Evolutionary conservation across 2,888 invertebrate genomes (phyloP).

Genomic region (Neria commutata): DNA sequence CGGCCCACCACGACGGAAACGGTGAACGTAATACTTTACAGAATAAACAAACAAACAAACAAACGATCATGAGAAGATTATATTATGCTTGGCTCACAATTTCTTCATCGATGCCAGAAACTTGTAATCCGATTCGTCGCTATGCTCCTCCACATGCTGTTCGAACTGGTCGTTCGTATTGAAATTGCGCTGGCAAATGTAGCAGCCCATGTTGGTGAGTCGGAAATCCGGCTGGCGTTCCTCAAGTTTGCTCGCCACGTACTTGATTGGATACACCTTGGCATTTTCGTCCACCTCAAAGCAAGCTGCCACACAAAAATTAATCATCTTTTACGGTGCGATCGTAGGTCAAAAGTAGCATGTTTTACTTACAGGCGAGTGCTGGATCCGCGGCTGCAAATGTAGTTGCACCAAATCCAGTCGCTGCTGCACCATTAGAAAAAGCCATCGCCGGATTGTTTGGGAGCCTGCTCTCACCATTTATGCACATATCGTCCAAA

Average conservation of each 20-base stretch:
- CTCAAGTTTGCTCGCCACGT: constrained; percentile 41
- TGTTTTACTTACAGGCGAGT: neutral
- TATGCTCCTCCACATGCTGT: constrained; percentile 52
- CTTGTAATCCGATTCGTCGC: constrained; percentile 53
- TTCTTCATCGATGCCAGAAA: constrained; percentile 41
- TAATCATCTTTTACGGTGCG: neutral
- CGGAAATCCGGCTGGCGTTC: constrained; percentile 32
- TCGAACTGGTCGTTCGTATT: constrained; percentile 43
- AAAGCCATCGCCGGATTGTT: too few relatives aligned
- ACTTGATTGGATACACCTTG: constrained; percentile 36
- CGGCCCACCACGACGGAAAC: too few relatives aligned
- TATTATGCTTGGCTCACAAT: too few relatives aligned
- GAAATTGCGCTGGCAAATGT: constrained; percentile 54
- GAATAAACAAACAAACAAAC: too few relatives aligned
- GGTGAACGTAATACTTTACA: too few relatives aligned
- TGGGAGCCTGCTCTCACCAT: too few relatives aligned
- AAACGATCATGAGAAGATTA: too few relatives aligned
- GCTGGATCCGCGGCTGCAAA: constrained; percentile 8
- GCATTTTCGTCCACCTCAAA: constrained; percentile 37
- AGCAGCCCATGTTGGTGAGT: constrained; percentile 48
- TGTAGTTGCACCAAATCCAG: neutral
- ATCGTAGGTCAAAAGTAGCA: too few relatives aligned
- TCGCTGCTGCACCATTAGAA: too few relatives aligned
- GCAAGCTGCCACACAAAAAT: constrained; percentile 22
- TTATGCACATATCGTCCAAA: constrained; percentile 40